Conservation (phyloP, 2,888 invertebrate genomes). For the Fragum fragum region DNA sequence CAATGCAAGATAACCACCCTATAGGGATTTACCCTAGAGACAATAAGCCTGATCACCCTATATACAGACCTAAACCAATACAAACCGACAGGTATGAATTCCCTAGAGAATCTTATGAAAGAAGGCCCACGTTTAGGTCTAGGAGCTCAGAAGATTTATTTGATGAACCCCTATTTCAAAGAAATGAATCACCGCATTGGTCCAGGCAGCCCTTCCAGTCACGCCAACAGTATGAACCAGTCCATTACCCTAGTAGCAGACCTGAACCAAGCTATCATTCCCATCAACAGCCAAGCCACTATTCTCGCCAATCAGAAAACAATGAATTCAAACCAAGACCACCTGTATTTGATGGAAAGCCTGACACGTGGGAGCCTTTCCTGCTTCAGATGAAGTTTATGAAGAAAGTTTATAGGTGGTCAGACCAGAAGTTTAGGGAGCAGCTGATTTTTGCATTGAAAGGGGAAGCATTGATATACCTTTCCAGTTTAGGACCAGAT, state of each 20-base stretch:
- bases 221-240: not conserved
- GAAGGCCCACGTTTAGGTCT: not conserved
- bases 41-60: not conserved
- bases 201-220: not conserved
- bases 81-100: not conserved
- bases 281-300: not conserved
- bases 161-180: not conserved
- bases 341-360: not conserved
- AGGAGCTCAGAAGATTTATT: not conserved
- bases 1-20: not conserved
- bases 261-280: not conserved
- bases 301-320: too few species aligned
- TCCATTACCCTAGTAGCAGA: not conserved
- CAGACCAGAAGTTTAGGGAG: not conserved
- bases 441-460: not conserved
- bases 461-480: not conserved
- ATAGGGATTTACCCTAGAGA: not conserved
- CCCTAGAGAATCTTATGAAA: not conserved
- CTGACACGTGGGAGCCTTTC: slow-evolving; percentile 1
- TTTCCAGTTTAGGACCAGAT: not conserved
- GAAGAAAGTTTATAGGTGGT: not conserved
- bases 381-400: not conserved
- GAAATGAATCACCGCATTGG: not conserved
- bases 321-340: not conserved
- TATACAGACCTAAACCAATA: not conserved